Evolutionary conservation across 92 coral and sea anemone species (phyloP).

Genomic region (Scolanthus callimorphus): DNA sequence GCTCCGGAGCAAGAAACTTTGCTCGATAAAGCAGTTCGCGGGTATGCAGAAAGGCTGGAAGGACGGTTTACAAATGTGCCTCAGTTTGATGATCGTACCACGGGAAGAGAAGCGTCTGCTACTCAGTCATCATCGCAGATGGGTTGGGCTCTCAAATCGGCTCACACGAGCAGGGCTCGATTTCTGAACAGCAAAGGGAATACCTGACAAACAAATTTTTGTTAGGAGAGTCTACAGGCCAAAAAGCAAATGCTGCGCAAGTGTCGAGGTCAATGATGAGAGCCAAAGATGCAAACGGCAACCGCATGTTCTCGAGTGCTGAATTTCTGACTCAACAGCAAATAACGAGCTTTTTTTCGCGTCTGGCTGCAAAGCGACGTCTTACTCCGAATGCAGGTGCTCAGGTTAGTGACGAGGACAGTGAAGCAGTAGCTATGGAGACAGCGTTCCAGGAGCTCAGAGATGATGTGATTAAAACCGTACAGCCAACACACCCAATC

Average conservation of each 20-base stretch:
- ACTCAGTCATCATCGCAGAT: slow-evolving; percentile 27
- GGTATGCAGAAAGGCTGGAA: slow-evolving; percentile 34
- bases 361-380: slow-evolving; percentile 37
- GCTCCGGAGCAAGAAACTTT: slow-evolving; percentile 36
- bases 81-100: too few species aligned
- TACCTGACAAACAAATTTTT: slow-evolving; percentile 38
- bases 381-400: slow-evolving; percentile 3
- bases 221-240: slow-evolving; percentile 52
- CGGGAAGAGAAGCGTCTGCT: too few species aligned
- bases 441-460: slow-evolving; percentile 19
- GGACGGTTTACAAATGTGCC: too few species aligned
- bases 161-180: slow-evolving; percentile 20
- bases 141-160: slow-evolving; percentile 69
- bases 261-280: slow-evolving; percentile 47
- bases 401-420: background rate
- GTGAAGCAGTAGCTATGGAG: slow-evolving; percentile 19
- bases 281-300: slow-evolving; percentile 38
- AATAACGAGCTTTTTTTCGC: slow-evolving; percentile 39
- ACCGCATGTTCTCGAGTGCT: slow-evolving; percentile 35
- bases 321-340: slow-evolving; percentile 46
- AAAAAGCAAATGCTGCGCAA: slow-evolving; percentile 39
- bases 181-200: slow-evolving; percentile 49
- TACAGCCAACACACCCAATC: slow-evolving; percentile 40
- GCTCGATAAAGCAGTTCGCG: slow-evolving; percentile 30
- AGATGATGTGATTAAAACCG: slow-evolving; percentile 23